Evolutionary conservation across 2,888 invertebrate genomes (phyloP), one percentile per base, ranked within the genome.

Genomic region (Beris chalybata): DNA sequence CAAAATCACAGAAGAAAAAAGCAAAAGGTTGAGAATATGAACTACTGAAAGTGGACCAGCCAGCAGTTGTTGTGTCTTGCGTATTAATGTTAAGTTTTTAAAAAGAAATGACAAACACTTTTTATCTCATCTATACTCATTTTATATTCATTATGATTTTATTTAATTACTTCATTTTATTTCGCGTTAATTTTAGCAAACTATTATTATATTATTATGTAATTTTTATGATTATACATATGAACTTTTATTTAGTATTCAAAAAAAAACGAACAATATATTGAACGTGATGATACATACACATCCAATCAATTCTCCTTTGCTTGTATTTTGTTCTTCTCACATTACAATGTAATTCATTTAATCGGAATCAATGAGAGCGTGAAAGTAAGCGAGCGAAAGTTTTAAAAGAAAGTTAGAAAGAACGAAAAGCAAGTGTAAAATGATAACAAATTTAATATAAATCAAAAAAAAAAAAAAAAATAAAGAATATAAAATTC

Each of bases 61-160:
- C 38, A 38, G 79, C 77, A 78, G 80, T 80, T 79, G 78, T 79
- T 79, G 80, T 79, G 79, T 79, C 79, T 79, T 79, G 77, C 76
- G 76, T 76, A 76, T 69, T 72, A 70, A 70, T 71, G 69, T 69
- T 72, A 71, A 71, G 70, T 71, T 71, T 69, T 70, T 70, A 67
- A 70, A 69, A 67, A 69, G 67, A 69, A 69, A 71, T 67, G 57
- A 57, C 30, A 65, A 43, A 66, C 67, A 70, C 29, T 58, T 58
- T 48, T 44, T 50, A 61, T 61, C 61, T 61, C 61, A 61, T 61
- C 61, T 50, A 61, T 61, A 50, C 52, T 50, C 61, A 61, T 61
- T 61, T 50, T 61, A 61, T 58, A 45, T 58, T 30, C 57, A 58
- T 58, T 53, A 45, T 15, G 45, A 58, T 45, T 29, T 58, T 58